These are phyloP conservation scores for Urocolius indicus DNA, from an alignment of 2,113 vertebrate genomes.

Conservation along the genomic window DNA sequence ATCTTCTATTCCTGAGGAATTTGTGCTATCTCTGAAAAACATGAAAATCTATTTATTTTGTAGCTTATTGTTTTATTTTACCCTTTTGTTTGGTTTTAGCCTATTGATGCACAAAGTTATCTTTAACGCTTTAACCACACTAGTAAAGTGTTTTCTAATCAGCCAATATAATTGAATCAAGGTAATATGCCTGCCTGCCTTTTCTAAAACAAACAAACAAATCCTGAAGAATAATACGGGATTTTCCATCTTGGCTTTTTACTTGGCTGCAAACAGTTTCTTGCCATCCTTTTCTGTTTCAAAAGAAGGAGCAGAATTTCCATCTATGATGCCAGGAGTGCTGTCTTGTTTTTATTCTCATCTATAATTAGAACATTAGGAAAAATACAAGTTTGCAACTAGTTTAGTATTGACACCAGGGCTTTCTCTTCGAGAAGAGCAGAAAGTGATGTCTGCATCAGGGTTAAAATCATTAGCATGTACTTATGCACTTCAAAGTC, in stretches of 20 bases:
- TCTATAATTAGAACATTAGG: conserved; percentile 43
- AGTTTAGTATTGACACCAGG: neutral
- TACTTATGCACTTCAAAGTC: conserved; percentile 1
- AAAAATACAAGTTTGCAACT: conserved; percentile 12
- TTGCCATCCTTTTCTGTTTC: neutral
- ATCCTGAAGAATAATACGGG: neutral
- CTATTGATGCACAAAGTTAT: neutral
- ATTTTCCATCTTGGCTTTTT: neutral
- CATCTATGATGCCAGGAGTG: conserved; percentile 19
- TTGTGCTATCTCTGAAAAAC: neutral
- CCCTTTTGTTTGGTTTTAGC: neutral
- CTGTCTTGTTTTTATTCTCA: conserved; percentile 25
- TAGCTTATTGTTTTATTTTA: neutral
- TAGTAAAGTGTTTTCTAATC: neutral
- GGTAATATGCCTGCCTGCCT: neutral
- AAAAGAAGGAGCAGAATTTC: conserved; percentile 21
- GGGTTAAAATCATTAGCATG: neutral
- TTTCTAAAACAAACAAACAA: neutral
- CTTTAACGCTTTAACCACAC: neutral
- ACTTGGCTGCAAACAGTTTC: neutral
- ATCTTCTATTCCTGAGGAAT: neutral
- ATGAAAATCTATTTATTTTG: neutral
- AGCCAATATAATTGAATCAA: neutral
- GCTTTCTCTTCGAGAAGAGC: neutral
- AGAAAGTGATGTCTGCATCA: neutral